phyloP scores from a whole-genome alignment of 2,797 vertebrate species.

The Aratinga solstitialis region DNA sequence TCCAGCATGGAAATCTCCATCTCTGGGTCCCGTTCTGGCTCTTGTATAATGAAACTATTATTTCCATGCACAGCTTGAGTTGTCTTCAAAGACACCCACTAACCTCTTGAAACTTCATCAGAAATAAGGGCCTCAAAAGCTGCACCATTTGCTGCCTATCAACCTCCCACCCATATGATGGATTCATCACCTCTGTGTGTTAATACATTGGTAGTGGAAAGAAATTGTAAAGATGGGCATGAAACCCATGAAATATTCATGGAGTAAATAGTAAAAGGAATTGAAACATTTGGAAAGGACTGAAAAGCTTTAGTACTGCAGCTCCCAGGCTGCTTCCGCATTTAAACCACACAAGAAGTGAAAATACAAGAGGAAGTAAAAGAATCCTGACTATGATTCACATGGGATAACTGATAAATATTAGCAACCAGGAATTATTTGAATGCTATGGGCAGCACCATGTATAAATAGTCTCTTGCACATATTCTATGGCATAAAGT shows the following conservation, averaged over 20 bases:
- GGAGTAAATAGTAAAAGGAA: not conserved
- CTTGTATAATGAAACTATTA: not conserved
- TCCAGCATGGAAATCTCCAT: fast-evolving
- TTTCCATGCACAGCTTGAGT: not conserved
- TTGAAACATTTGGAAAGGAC: not conserved
- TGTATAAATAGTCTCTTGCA: not conserved
- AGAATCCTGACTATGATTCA: not conserved
- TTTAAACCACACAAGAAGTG: not conserved
- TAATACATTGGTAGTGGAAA: fast-evolving
- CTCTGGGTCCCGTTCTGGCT: not conserved
- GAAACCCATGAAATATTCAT: not conserved
- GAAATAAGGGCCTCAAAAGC: not conserved
- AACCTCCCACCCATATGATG: not conserved
- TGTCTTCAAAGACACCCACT: not conserved
- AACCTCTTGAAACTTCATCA: not conserved
- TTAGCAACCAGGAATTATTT: not conserved
- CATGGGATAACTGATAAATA: not conserved
- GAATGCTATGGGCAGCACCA: not conserved
- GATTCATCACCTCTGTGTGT: not conserved
- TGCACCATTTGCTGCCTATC: not conserved
- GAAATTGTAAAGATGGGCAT: not conserved
- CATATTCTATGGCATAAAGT: not conserved
- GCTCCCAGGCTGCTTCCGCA: not conserved
- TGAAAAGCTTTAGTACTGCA: not conserved
- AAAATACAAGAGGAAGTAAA: not conserved